Evolutionary conservation across 2,113 vertebrate genomes (phyloP), one percentile per base, ranked within the genome.

Genomic region (Brachirus orientalis): DNA sequence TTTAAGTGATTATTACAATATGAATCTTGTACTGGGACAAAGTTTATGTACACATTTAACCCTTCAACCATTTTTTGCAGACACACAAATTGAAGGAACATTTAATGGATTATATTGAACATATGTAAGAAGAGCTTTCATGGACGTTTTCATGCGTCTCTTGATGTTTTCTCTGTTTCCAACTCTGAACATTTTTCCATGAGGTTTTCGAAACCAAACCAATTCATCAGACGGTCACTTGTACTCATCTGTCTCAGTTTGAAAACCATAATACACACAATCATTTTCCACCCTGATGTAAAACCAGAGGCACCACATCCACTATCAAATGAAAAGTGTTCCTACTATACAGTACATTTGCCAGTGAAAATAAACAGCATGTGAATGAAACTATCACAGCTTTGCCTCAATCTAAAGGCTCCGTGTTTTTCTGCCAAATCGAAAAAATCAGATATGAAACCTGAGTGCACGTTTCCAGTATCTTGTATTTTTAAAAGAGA

Each of bases 181-280:
- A 28, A 28, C n/a, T n/a, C n/a, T n/a, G n/a, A n/a, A n/a, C 28
- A 28, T 45, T 67, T 66, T 40, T 37, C 43, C 53, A 62, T 44
- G 6, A 68, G 22, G 18, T 65, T 70, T 69, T 19, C 48, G 48
- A 22, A 38, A 8, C 10, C 65, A 65, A 41, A 3, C 4, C 19
- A 66, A 53, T 63, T 7, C 28, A 28, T 28, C 28, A 28, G 28
- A 28, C 28, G 3, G n/a, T 28, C 28, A 28, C 28, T 28, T 28
- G 28, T 1, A 53, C 28, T 48, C 63, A 58, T 64, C 35, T 20
- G 50, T 46, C 36, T 54, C 13, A 20, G 33, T 63, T 17, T 58
- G 6, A 52, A 22, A 43, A 41, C 37, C 3, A 20, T 11, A 63
- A 33, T 45, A 19, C 37, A 46, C 5, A 13, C 18, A 8, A 65